Evolutionary conservation across 2,888 invertebrate species (phyloP).

Genomic region (Mechanitis messenoides): DNA sequence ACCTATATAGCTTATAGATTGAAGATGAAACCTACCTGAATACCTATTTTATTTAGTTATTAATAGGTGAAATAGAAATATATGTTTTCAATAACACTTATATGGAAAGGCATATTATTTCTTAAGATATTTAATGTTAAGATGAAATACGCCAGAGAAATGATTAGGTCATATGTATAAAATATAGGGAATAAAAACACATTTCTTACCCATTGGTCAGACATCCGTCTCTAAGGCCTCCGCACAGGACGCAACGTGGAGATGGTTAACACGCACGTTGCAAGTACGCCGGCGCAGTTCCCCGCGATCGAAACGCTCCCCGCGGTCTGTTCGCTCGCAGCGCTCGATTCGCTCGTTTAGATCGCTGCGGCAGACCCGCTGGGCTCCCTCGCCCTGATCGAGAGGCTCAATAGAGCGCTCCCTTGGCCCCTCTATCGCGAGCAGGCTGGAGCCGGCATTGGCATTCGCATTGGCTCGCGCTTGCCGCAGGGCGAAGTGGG

Average conservation of each 20-base stretch:
- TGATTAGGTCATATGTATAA: no score
- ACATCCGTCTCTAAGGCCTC: constrained; percentile 96
- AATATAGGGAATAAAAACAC: not conserved
- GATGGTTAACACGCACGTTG: constrained; percentile 67
- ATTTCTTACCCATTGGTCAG: constrained; percentile 89
- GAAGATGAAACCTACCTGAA: no score
- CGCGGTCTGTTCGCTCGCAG: not conserved
- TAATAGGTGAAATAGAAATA: no score
- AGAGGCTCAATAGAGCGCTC: not conserved
- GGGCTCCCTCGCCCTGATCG: constrained; percentile 29
- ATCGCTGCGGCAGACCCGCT: constrained; percentile 1
- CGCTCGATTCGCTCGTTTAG: constrained; percentile 2
- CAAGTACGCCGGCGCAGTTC: constrained; percentile 51
- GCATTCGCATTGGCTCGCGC: constrained; percentile 18
- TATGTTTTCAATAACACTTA: no score
- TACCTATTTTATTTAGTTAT: no score
- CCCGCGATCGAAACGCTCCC: constrained; percentile 20
- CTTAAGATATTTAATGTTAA: no score
- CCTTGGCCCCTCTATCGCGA: constrained; percentile 2
- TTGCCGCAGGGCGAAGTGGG: constrained; percentile 37
- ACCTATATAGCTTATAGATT: no score
- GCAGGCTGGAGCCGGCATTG: constrained; percentile 4
- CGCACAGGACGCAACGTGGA: constrained; percentile 84
- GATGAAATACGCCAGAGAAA: no score
- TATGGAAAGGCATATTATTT: no score